A percentile compares a stretch with the other conserved stretches of the same genome.
These are phyloP conservation scores for Oreochromis aureus DNA, from an alignment of 2,113 vertebrate species.

Conservation along the genomic window DNA sequence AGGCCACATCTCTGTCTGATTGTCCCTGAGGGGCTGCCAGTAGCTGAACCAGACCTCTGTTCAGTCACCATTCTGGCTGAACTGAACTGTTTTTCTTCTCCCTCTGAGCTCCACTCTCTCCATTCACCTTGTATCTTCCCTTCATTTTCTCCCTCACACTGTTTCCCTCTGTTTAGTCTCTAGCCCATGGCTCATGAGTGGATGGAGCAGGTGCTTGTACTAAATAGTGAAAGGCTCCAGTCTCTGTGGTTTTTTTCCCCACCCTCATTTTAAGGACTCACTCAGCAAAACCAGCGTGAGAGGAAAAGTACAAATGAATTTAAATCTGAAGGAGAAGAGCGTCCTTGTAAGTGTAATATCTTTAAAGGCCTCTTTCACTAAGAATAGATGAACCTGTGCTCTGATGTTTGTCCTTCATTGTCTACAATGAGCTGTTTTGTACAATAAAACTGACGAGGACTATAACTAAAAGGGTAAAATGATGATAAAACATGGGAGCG, in stretches of 20 bases:
- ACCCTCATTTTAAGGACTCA: not conserved
- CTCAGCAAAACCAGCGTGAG: not conserved
- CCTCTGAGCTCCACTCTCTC: not conserved
- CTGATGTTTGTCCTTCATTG: not conserved
- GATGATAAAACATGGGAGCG: not conserved
- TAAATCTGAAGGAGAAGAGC: not conserved
- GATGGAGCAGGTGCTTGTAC: constrained; percentile 13
- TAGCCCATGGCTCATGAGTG: not conserved
- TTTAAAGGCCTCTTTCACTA: not conserved
- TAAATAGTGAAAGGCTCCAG: not conserved
- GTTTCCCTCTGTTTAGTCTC: not conserved
- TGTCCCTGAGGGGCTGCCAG: constrained; percentile 22
- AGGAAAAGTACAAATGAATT: not conserved
- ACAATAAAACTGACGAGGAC: not conserved
- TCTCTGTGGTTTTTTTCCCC: not conserved
- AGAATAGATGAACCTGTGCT: not conserved
- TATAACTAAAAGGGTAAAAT: not conserved
- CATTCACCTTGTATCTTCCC: not conserved
- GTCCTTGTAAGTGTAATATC: not conserved
- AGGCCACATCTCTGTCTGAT: constrained; percentile 32
- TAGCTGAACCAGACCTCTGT: constrained; percentile 36
- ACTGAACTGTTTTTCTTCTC: not conserved
- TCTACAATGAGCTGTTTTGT: not conserved
- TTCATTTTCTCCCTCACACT: not conserved
- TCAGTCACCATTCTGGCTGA: constrained; percentile 7